Evolutionary conservation across 1,140 invertebrate species (phyloP).

Genomic region (Pachypeltis micranthus): DNA sequence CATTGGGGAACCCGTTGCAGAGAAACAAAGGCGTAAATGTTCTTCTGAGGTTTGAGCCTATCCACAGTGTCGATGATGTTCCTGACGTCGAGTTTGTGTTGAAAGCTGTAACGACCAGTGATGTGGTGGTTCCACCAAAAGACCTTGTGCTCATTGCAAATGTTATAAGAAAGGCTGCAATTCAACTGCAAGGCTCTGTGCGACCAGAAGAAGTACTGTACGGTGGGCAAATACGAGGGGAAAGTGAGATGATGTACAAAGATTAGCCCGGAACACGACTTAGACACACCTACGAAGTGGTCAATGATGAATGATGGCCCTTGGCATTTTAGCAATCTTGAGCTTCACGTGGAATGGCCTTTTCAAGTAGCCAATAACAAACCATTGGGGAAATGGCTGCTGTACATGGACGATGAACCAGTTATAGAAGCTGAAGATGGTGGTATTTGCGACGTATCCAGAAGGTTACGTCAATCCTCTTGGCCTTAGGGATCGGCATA

Average conservation of each 20-base stretch:
- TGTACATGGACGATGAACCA: constrained; percentile 75
- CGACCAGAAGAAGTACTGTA: constrained; percentile 71
- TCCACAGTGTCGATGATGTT: constrained; percentile 54
- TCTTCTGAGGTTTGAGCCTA: constrained; percentile 66
- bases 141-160: constrained; percentile 44
- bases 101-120: constrained; percentile 78
- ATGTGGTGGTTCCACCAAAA: constrained; percentile 47
- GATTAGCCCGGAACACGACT: constrained; percentile 76
- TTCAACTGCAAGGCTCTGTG: constrained; percentile 60
- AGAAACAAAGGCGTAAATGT: constrained; percentile 44
- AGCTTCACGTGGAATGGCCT: constrained; percentile 80
- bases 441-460: constrained; percentile 48
- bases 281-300: constrained; percentile 74
- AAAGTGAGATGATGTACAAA: constrained; percentile 66
- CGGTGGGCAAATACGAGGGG: constrained; percentile 67
- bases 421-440: constrained; percentile 48
- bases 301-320: constrained; percentile 81
- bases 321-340: constrained; percentile 63
- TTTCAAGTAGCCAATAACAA: constrained; percentile 70
- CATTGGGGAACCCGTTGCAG: constrained; percentile 80
- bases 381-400: constrained; percentile 71
- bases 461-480: constrained; percentile 54
- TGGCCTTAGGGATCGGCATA: constrained; percentile 41
- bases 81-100: constrained; percentile 55
- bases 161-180: constrained; percentile 69